These are phyloP conservation scores for Chromis chromis DNA, from an alignment of 2,797 vertebrate genomes.

Conservation along the genomic window DNA sequence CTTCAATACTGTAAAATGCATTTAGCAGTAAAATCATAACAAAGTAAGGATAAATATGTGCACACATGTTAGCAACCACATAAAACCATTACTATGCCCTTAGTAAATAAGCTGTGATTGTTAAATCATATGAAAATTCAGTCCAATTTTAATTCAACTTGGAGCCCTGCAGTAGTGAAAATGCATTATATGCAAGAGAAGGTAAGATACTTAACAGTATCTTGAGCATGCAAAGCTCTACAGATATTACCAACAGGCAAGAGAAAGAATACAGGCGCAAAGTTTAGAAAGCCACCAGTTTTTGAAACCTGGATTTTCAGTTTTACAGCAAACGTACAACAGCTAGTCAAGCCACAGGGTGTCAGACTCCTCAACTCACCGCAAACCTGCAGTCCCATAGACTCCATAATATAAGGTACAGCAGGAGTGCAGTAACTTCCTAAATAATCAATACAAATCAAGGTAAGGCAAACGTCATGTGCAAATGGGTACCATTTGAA, in stretches of 20 bases:
- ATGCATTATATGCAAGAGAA: slow-evolving; percentile 79
- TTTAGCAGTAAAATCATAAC: slow-evolving; percentile 45
- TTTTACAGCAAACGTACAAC: slow-evolving; percentile 83
- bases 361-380: slow-evolving; percentile 87
- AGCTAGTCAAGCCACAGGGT: slow-evolving; percentile 81
- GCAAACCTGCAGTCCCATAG: slow-evolving; percentile 90
- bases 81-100: slow-evolving; percentile 65
- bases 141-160: slow-evolving; percentile 50
- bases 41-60: slow-evolving; percentile 49
- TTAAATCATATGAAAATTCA: slow-evolving; percentile 59
- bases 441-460: slow-evolving; percentile 90
- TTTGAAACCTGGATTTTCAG: slow-evolving; percentile 82
- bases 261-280: slow-evolving; percentile 81
- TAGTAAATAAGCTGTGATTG: slow-evolving; percentile 54
- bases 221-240: slow-evolving; percentile 89
- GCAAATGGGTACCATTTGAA: slow-evolving; percentile 66
- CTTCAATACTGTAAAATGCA: slow-evolving; percentile 58
- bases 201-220: slow-evolving; percentile 76
- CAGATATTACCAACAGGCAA: slow-evolving; percentile 84
- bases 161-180: slow-evolving; percentile 75
- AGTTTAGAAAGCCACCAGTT: slow-evolving; percentile 87
- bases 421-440: slow-evolving; percentile 90
- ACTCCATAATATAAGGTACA: slow-evolving; percentile 90
- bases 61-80: slow-evolving; percentile 69
- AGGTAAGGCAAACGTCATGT: slow-evolving; percentile 82